Conservation (phyloP, 2,888 invertebrate species). For the Nephrotoma guestfalica region DNA sequence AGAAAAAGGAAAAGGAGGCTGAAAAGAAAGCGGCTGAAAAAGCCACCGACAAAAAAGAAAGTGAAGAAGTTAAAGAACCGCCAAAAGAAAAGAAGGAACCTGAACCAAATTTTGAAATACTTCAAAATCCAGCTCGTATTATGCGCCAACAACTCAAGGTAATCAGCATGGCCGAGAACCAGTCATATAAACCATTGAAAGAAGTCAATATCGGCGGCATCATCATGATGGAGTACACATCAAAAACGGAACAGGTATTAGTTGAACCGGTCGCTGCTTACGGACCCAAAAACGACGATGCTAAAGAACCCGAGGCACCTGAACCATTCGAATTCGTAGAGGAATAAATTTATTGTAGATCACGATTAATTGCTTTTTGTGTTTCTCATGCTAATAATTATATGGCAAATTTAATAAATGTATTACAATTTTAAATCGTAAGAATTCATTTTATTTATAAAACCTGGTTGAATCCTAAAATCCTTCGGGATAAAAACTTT, state of each 20-base stretch:
- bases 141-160: conserved; percentile 81
- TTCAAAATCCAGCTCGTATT: conserved; percentile 88
- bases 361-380: not conserved
- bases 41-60: conserved; percentile 13
- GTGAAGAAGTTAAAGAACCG: conserved; percentile 11
- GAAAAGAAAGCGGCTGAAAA: conserved; percentile 32
- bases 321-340: conserved; percentile 95
- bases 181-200: conserved; percentile 73
- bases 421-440: not conserved
- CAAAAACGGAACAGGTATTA: conserved; percentile 62
- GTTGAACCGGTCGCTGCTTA: conserved; percentile 89
- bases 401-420: not conserved
- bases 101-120: conserved; percentile 80
- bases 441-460: not conserved
- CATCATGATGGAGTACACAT: conserved; percentile 80
- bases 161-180: conserved; percentile 64
- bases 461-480: not conserved
- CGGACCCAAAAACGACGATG: conserved; percentile 84
- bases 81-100: conserved; percentile 55
- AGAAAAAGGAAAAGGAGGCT: conserved; percentile 26
- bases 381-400: not conserved
- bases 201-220: conserved; percentile 92
- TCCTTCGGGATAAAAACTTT: not conserved
- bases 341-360: conserved; percentile 38
- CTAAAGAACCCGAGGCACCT: conserved; percentile 92